Base-by-base conservation (phyloP, 2,888 invertebrate genomes). In the Sarcophaga subvicina region DNA sequence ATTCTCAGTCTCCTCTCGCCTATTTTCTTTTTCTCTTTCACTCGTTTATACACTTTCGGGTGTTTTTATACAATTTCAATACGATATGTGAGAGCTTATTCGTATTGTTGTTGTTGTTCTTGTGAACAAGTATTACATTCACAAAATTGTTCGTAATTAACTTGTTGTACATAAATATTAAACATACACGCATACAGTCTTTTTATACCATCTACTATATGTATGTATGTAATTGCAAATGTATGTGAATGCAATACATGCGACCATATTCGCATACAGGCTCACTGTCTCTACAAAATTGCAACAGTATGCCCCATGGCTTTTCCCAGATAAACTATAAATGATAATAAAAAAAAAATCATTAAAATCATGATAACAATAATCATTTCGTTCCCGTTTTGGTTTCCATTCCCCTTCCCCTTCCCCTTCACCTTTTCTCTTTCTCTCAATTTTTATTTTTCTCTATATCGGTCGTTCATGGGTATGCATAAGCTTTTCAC, bases 301-400 rank as follows among this genome's bases (percentile, higher is more conserved):
- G 80, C 80, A 80, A 73, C 80, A 63, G 63, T 73, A 76, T 83
- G 59, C 83, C 86, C 80, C 25, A 70, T 54, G 80, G 86, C 69
- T 66, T 79, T 80, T 71, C 37, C 80, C 73, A 63, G 78, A 83
- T 83, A 86, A 78, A 86, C 54, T 83, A 69, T 80, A 83, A 83
- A 80, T 73, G 80, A 83, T 83, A 83, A 86, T 86, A 77, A 86
- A 83, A 86, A 86, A 86, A 80, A 86, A 86, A 80, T 86, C 69
- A 83, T 80, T 80, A 77, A 80, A 83, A 83, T 80, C 69, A 75
- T 79, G 79, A 77, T 77, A 81, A 79, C 60, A 82, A 82, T 70
- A 70, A 60, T 81, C 75, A 75, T 85, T 82, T 66, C 45, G 54
- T 54, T 17, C 54, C 54, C 17, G 54, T 17, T 54, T 12, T 17